Base-by-base conservation (phyloP, 2,113 vertebrate species). In the Dolichotis patagonum region DNA sequence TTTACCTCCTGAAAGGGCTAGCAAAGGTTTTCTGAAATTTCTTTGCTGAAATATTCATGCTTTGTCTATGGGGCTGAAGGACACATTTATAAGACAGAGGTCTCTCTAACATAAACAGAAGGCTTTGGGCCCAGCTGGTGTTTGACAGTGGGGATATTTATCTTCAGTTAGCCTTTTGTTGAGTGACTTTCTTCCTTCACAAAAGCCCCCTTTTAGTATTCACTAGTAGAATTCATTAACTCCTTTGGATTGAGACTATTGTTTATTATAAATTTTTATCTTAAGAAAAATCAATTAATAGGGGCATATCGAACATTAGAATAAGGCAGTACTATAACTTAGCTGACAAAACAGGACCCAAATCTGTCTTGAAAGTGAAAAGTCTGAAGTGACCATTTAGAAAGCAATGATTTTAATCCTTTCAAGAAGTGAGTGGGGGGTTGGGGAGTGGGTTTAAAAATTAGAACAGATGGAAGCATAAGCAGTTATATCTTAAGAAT, bases 91-190 rank as follows among this genome's bases (percentile, higher is more conserved):
- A 97, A 94, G 96, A 97, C 90, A 96, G 62, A 24, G 41, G 87
- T 98, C 97, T 98, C 97, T 98, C 90, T 85, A 98, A 98, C 96
- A 98, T 96, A 98, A 98, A 97, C 78, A 96, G 77, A 67, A 98
- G 97, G 97, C 94, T 97, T 97, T 95, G 90, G 86, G 77, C 97
- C 97, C 96, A 98, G 98, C 98, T 98, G 98, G 94, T 98, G 96
- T 97, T 98, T 98, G 97, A 98, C 97, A 98, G 95, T 98, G 88
- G 94, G 97, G 96, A 94, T 98, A 97, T 98, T 98, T 98, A 97
- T 98, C 97, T 97, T 97, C 94, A 93, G 96, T 94, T 98, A 98
- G 98, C 97, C 97, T 98, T 97, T 80, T 97, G 82, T 98, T 97
- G 94, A 91, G 87, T 38, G 94, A 81, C 90, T 97, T 98, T 97